These are phyloP conservation scores for Marcusenius ussheri DNA, from an alignment of 2,113 vertebrate species.

Conservation along the genomic window DNA sequence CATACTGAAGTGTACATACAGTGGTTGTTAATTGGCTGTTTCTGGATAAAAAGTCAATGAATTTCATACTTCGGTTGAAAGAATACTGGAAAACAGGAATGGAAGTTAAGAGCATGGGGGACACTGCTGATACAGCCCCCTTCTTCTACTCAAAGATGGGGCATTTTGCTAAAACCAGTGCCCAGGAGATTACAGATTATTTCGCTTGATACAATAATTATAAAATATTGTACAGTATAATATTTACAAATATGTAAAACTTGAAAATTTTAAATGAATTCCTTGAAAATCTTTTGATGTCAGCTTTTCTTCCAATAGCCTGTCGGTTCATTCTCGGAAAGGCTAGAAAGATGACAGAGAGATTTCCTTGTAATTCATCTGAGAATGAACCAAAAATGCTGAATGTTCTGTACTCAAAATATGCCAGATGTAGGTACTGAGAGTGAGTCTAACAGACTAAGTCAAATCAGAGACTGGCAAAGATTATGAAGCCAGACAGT, in stretches of 20 bases:
- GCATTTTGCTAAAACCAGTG: no score
- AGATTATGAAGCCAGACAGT: neutral
- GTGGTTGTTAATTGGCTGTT: no score
- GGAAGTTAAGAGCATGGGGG: no score
- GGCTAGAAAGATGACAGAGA: neutral
- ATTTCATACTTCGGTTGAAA: no score
- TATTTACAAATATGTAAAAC: neutral
- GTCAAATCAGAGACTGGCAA: neutral
- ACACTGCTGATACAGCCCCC: no score
- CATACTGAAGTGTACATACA: no score
- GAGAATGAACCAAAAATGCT: neutral
- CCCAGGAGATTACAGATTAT: no score
- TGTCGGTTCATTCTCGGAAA: neutral
- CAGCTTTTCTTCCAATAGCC: neutral
- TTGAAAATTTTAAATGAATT: neutral
- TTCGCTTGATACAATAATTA: no score
- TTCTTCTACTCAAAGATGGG: no score
- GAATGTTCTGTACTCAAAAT: neutral
- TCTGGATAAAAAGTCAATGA: no score
- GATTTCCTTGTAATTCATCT: neutral
- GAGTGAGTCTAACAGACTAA: neutral
- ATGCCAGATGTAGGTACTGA: neutral
- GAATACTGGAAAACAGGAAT: no score
- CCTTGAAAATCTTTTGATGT: neutral
- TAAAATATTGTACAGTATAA: neutral